Conservation (phyloP, 2,797 vertebrate species). For the Xiphophorus birchmanni region DNA sequence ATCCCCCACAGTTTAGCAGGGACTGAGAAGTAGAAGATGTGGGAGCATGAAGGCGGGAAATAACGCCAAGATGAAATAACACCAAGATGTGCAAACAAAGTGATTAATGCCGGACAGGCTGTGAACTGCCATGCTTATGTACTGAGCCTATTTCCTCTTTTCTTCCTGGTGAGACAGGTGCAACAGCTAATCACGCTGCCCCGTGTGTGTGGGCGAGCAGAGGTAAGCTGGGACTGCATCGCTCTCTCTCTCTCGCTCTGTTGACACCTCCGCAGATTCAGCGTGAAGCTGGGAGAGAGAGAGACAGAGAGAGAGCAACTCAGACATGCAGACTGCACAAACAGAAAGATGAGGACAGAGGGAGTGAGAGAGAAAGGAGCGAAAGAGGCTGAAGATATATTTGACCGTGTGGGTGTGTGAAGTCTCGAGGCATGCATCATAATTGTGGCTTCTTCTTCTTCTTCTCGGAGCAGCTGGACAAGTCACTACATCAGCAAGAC, state of each 20-base stretch:
- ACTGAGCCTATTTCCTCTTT: conserved; percentile 43
- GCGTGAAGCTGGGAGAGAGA: conserved; percentile 40
- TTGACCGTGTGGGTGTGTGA: conserved; percentile 74
- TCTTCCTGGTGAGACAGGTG: conserved; percentile 54
- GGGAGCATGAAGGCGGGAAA: conserved; percentile 37
- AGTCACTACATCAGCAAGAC: conserved; percentile 60
- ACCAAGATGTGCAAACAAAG: conserved; percentile 40
- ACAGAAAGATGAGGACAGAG: conserved; percentile 62
- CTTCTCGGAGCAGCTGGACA: conserved; percentile 57
- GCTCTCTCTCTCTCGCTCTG: conserved; percentile 47
- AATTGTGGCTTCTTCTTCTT: conserved; percentile 65
- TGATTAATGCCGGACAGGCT: conserved; percentile 51
- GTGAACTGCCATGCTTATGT: conserved; percentile 21
- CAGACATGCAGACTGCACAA: conserved; percentile 58
- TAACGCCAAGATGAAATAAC: conserved; percentile 41
- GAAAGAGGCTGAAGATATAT: conserved; percentile 64
- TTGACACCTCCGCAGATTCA: conserved; percentile 73
- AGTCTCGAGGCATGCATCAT: conserved; percentile 71
- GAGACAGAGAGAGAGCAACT: conserved; percentile 20
- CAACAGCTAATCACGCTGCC: conserved; percentile 47
- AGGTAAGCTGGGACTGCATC: conserved; percentile 65
- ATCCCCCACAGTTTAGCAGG: conserved; percentile 26
- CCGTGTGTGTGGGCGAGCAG: conserved; percentile 63
- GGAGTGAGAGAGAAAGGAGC: conserved; percentile 52
- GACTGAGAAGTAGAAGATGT: conserved; percentile 39